Percentiles rank a stretch among this genome's conserved stretches.
phyloP scores from a whole-genome alignment of 2,888 invertebrate species.

The Drosophila suboccidentalis region DNA sequence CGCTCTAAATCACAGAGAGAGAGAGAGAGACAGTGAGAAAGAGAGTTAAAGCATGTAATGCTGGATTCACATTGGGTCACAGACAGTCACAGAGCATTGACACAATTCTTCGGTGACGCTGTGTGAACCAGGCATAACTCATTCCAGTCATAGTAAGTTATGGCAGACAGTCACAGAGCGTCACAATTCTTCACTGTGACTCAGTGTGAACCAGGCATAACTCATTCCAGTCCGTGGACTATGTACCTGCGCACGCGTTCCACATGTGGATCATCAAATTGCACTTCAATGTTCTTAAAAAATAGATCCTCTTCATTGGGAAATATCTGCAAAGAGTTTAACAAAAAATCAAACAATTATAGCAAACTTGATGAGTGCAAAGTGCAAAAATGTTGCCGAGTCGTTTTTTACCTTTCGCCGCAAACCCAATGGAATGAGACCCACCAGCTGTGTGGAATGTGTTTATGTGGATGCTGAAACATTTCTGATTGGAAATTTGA shows the following conservation, averaged over 20 bases:
- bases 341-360: background rate
- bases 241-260: slow-evolving; percentile 86
- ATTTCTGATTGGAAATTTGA: too few species aligned
- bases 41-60: background rate
- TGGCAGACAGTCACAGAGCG: too few species aligned
- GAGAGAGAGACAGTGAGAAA: background rate
- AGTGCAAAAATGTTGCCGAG: background rate
- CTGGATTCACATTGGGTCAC: too few species aligned
- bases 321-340: slow-evolving; percentile 85
- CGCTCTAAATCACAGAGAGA: slow-evolving; percentile 86
- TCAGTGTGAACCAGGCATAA: background rate
- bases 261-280: slow-evolving; percentile 86
- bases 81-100: too few species aligned
- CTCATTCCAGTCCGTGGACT: background rate
- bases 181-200: too few species aligned
- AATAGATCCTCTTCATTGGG: slow-evolving; percentile 87
- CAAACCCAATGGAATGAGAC: slow-evolving; percentile 65
- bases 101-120: too few species aligned
- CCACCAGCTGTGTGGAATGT: slow-evolving; percentile 57
- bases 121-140: too few species aligned
- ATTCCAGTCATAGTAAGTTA: too few species aligned
- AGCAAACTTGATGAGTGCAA: background rate
- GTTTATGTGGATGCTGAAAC: slow-evolving; percentile 6
- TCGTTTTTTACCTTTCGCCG: slow-evolving; percentile 68
- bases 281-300: slow-evolving; percentile 83